Base-by-base conservation (phyloP, 2,113 vertebrate genomes). In the Crypturellus undulatus region DNA sequence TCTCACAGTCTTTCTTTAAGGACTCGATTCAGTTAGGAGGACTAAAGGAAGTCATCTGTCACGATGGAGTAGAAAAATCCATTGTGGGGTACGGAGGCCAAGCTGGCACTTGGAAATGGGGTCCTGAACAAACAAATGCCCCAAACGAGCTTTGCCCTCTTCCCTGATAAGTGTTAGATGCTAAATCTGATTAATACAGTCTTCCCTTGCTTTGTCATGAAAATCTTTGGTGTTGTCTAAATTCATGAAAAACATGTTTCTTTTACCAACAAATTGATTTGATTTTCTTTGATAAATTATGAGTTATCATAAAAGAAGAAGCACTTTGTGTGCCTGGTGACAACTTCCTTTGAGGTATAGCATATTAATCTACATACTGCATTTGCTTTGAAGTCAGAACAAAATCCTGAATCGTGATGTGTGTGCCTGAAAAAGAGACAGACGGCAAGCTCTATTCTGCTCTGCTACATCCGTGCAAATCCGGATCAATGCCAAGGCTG, bases 271-370 rank as follows among this genome's bases (percentile, higher is more conserved):
- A 95, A 96, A 95, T 96, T 95, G 90, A 92, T 92, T 87, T 95
- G 92, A 96, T 97, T 95, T 96, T 95, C 96, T 96, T 96, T 96
- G 93, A 96, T 97, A 94, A 96, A 93, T 97, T 94, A 95, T 92
- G 95, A 91, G 86, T 93, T 96, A 93, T 92, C 90, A 93, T 77
- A 84, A 92, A 96, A 96, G 84, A 94, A 96, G 90, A 18, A 94
- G 81, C 67, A 94, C 87, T 96, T 92, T 63, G 36, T 95, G 90
- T 87, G 80, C 80, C 78, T 73, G 54, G 70, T 96, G 95, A 95
- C 95, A 96, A 96, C 93, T 94, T 94, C 88, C 88, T 97, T 96
- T 96, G 92, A 97, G 96, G 90, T 87, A 91, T 45, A 91, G 86
- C 70, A 72, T 92, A 91, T 93, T 97, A 82, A 96, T 96, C 86